Evolutionary conservation across 1,140 invertebrate genomes (phyloP).

Genomic region (Caenorhabditis latens): DNA sequence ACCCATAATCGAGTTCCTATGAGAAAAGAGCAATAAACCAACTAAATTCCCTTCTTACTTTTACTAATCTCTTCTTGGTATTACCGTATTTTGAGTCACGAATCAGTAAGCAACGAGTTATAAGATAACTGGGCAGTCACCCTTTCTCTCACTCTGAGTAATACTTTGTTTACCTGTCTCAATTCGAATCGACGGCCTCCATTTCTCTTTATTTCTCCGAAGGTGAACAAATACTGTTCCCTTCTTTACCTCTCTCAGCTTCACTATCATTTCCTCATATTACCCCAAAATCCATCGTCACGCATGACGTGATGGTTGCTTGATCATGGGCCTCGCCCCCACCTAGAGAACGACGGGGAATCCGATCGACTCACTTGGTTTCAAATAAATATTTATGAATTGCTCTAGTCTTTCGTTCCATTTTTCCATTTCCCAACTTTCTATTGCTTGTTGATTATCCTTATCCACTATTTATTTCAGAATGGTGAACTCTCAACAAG

Average conservation of each 20-base stretch:
- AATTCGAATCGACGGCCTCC: not conserved
- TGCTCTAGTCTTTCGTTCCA: not conserved
- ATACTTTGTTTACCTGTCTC: slow-evolving; percentile 54
- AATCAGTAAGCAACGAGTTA: slow-evolving; percentile 21
- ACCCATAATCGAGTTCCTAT: no score
- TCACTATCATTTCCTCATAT: not conserved
- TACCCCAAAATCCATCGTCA: slow-evolving; percentile 18
- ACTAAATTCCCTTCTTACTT: not conserved
- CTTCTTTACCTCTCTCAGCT: not conserved
- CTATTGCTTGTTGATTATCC: not conserved
- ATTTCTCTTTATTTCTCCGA: not conserved
- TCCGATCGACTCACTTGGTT: not conserved
- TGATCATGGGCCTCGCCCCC: slow-evolving; percentile 31
- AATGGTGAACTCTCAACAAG: slow-evolving; percentile 57
- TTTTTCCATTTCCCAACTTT: not conserved
- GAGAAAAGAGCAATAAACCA: not conserved
- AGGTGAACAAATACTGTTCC: slow-evolving; percentile 49
- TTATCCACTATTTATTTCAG: not conserved
- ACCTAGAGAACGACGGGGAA: not conserved
- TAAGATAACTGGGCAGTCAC: not conserved
- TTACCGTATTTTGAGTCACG: slow-evolving; percentile 52
- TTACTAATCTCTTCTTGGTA: not conserved
- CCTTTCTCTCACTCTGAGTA: not conserved
- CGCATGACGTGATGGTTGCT: slow-evolving; percentile 41
- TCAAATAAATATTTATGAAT: slow-evolving; percentile 9